These are phyloP conservation scores for Vicugna pacos DNA, from an alignment of 2,113 vertebrate species.

Conservation along the genomic window DNA sequence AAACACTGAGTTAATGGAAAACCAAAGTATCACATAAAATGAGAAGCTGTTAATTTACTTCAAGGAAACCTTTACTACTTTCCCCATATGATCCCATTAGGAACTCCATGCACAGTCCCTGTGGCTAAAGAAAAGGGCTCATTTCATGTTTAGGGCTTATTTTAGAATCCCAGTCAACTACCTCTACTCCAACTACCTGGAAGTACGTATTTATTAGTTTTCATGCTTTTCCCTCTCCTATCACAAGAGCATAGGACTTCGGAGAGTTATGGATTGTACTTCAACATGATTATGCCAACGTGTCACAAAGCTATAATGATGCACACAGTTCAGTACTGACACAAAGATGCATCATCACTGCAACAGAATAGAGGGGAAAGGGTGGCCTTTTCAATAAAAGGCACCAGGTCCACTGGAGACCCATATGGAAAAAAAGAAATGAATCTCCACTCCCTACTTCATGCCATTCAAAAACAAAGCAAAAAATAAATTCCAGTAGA, in stretches of 20 bases:
- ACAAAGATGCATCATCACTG: neutral
- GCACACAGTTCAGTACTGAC: neutral
- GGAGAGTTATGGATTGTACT: neutral
- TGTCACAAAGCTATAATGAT: neutral
- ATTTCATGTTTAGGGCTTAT: neutral
- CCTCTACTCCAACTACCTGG: neutral
- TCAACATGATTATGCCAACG: neutral
- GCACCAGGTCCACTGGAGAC: neutral
- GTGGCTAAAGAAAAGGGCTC: neutral
- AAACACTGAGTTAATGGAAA: slow-evolving; percentile 46
- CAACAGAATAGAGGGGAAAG: neutral
- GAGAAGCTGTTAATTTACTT: neutral
- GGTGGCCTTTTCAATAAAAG: neutral
- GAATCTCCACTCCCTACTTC: neutral
- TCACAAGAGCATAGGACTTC: neutral
- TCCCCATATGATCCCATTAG: neutral
- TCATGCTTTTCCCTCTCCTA: neutral
- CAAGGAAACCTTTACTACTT: slow-evolving; percentile 33
- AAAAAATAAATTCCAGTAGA: neutral
- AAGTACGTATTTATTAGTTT: neutral
- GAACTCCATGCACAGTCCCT: neutral
- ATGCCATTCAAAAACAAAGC: neutral
- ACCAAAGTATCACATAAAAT: slow-evolving; percentile 30
- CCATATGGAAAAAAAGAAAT: neutral
- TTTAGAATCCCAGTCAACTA: neutral